Conservation (phyloP, 2,113 vertebrate species). For the Chlamydotis undulata region DNA sequence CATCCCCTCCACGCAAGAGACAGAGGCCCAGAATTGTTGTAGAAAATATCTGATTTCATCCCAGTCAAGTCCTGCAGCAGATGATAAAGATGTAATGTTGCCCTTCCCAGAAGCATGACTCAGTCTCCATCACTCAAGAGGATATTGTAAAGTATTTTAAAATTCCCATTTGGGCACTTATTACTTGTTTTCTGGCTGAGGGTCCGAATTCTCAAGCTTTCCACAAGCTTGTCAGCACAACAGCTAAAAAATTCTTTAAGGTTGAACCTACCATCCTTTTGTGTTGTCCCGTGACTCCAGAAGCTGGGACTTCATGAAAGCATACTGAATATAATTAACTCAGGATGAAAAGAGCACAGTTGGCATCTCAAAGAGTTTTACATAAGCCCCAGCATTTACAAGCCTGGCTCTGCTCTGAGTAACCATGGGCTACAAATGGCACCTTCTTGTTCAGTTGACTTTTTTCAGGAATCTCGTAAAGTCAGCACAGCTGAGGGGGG, state of each 20-base stretch:
- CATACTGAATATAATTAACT: background rate
- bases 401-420: background rate
- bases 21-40: background rate
- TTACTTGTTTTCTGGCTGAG: conserved; percentile 22
- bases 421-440: background rate
- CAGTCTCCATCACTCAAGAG: background rate
- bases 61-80: background rate
- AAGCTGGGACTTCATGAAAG: background rate
- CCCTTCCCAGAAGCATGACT: conserved; percentile 42
- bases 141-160: background rate
- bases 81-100: background rate
- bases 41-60: conserved; percentile 17
- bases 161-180: background rate
- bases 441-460: background rate
- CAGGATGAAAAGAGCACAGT: background rate
- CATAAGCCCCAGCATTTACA: background rate
- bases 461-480: background rate
- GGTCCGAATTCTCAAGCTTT: background rate
- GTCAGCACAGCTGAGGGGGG: background rate
- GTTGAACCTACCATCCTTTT: background rate
- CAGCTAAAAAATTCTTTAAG: background rate
- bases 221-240: background rate
- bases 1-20: background rate
- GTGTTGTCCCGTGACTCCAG: background rate
- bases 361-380: background rate